Conservation (phyloP, 2,113 vertebrate species). For the Pardalotus punctatus region DNA sequence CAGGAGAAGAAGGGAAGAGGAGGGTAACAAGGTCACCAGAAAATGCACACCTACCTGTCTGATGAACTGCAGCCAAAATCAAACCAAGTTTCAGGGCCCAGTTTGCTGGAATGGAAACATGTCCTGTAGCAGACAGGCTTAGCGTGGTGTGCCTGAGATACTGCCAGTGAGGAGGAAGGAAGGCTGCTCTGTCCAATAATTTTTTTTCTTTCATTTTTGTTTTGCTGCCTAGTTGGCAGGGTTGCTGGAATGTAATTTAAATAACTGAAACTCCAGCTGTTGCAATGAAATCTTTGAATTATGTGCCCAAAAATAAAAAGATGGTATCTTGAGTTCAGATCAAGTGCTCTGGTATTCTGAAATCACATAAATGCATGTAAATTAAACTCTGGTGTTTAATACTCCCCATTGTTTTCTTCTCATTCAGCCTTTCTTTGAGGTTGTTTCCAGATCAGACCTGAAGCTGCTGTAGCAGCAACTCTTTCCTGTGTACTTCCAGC, state of each 20-base stretch:
- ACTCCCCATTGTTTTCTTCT: background rate
- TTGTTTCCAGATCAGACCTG: background rate
- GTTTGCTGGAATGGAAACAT: background rate
- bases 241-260: slow-evolving; percentile 38
- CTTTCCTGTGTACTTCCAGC: background rate
- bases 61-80: background rate
- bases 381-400: background rate
- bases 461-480: background rate
- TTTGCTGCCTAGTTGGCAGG: slow-evolving; percentile 37
- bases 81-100: background rate
- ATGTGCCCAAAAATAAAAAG: background rate
- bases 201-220: slow-evolving; percentile 27
- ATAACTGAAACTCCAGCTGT: slow-evolving; percentile 54
- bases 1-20: background rate
- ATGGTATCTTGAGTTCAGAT: slow-evolving; percentile 17
- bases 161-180: background rate
- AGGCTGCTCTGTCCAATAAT: background rate
- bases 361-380: background rate
- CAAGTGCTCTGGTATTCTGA: background rate
- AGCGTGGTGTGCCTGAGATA: background rate
- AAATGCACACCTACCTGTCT: background rate
- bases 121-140: background rate
- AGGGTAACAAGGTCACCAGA: background rate
- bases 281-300: slow-evolving; percentile 23
- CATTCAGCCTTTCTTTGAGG: background rate